phyloP scores from a whole-genome alignment of 2,888 invertebrate species.

The Helleia helle region DNA sequence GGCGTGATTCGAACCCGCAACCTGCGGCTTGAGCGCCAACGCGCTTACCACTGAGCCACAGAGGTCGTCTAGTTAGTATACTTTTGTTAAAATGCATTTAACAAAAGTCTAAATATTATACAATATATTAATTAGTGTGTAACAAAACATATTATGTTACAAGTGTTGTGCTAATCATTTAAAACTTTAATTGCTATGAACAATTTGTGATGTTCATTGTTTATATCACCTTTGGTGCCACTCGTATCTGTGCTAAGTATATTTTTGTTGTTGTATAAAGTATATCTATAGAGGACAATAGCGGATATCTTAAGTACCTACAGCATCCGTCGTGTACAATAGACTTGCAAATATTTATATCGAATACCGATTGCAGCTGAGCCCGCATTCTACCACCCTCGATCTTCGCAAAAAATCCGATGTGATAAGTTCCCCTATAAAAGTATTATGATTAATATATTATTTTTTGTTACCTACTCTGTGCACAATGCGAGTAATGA shows the following conservation, averaged over 20 bases:
- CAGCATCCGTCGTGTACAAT: conserved; percentile 36
- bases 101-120: too few species aligned
- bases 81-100: too few species aligned
- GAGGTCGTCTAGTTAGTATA: too few species aligned
- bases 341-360: conserved; percentile 25
- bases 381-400: conserved; percentile 68
- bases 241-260: conserved; percentile 7
- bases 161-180: too few species aligned
- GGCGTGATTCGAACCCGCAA: too few species aligned
- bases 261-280: conserved; percentile 10
- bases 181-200: too few species aligned
- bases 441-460: conserved; percentile 2
- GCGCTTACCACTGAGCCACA: too few species aligned
- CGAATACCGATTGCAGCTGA: conserved; percentile 44
- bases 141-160: too few species aligned
- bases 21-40: too few species aligned
- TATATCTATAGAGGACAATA: conserved; percentile 13
- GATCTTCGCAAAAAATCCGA: conserved; percentile 32
- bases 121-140: too few species aligned
- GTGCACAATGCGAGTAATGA: conserved; percentile 1
- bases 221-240: conserved; percentile 9
- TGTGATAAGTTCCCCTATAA: conserved; percentile 5
- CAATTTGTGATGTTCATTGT: neutral
- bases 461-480: conserved; percentile 4
- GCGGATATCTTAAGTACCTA: conserved; percentile 40